Base-by-base conservation (phyloP, 2,888 invertebrate species). In the Spilarctia lutea region DNA sequence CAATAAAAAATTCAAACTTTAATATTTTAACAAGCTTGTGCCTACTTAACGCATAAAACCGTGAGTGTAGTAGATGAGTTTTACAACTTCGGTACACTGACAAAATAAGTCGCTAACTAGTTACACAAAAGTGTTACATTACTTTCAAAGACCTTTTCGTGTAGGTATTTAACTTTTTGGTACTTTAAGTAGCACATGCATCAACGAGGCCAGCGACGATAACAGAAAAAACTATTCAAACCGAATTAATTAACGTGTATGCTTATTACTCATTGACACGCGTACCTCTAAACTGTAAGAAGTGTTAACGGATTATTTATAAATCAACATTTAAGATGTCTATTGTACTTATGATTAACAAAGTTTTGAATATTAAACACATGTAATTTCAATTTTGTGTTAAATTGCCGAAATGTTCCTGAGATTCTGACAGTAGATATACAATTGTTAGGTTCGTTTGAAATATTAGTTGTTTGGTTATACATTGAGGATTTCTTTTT, bases 171-270 rank as follows among this genome's bases (percentile, higher is more conserved):
- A 48, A 48, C 48, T 33, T 66, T 60, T 60, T 70, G 42, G 63
- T 70, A 35, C 30, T 42, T 72, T 48, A 66, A 72, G 56, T 52
- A 39, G 52, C 35, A 66, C 63, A 63, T 52, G 52, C 66, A 39
- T 52, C 30, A 72, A 52, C 48, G 66, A 72, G 71, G 71, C 33
- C 71, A 66, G 11, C 24, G 71, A 33, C 35, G 63, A 30, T 63
- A 63, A 65, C 48, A 33, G 66, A 66, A 35, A 66, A 65, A 48
- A 72, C 11, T 35, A 45, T 6, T 52, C 35, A 35, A 35, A 48
- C 27, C 42, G 18, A 30, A 39, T 39, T 72, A 52, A 56, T 52
- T 65, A 24, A 66, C 72, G 35, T 48, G 65, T 65, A 48, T 39
- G n/a, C 48, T 30, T 65, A 65, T 63, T 30, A 48, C 45, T 52